A percentile compares a stretch with the other conserved stretches of the same genome.
Conservation (phyloP, 2,113 vertebrate genomes). For the Aptenodytes patagonicus region DNA sequence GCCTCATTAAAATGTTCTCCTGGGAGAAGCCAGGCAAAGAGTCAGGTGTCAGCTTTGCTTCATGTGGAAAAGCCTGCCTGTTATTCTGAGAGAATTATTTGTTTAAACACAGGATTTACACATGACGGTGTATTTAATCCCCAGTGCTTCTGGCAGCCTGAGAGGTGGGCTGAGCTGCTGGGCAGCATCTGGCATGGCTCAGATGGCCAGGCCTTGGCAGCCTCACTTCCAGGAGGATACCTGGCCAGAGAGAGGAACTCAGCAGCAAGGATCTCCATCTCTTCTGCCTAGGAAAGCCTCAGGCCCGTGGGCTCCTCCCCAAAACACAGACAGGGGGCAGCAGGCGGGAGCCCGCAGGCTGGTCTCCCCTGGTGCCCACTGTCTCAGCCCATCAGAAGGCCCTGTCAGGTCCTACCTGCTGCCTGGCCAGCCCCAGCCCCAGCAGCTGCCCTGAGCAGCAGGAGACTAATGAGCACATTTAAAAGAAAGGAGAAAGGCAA, state of each 20-base stretch:
- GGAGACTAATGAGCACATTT: neutral
- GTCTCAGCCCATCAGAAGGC: neutral
- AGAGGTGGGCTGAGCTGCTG: neutral
- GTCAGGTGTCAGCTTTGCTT: slow-evolving; percentile 67
- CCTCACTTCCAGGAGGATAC: neutral
- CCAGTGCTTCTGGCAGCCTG: neutral
- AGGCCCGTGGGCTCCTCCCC: accelerated
- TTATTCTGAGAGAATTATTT: slow-evolving; percentile 1
- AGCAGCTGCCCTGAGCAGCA: neutral
- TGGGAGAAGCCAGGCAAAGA: slow-evolving; percentile 53
- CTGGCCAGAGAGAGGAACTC: neutral
- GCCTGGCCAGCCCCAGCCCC: neutral
- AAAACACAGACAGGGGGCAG: neutral
- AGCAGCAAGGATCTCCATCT: neutral
- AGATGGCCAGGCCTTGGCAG: neutral
- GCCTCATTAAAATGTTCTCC: slow-evolving; percentile 75
- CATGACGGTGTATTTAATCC: neutral
- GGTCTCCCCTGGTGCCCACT: neutral
- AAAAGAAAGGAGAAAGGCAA: neutral
- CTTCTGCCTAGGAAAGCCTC: neutral
- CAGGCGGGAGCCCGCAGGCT: neutral
- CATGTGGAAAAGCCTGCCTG: slow-evolving; percentile 8
- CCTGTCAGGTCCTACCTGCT: neutral
- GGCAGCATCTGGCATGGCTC: neutral
- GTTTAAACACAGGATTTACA: slow-evolving; percentile 24